These are phyloP conservation scores for Tinamus guttatus DNA, from an alignment of 2,113 vertebrate genomes.

Conservation along the genomic window DNA sequence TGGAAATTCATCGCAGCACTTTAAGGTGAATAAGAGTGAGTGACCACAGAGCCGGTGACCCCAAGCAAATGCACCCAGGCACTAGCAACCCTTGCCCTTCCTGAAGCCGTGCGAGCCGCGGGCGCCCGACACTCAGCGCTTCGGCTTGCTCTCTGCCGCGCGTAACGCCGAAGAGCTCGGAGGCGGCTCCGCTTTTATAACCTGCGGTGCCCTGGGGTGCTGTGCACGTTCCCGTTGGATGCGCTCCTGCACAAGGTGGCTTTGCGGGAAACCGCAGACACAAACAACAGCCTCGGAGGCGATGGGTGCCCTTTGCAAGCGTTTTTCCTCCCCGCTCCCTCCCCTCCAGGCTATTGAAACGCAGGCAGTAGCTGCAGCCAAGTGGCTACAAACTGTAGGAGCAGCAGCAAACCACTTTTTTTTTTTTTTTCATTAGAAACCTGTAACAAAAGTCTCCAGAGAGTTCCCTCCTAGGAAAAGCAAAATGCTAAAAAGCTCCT, in stretches of 20 bases:
- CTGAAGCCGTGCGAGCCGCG: too few relatives aligned
- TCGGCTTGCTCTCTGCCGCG: too few relatives aligned
- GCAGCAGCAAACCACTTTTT: not conserved
- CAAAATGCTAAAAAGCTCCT: not conserved
- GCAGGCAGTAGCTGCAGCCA: not conserved
- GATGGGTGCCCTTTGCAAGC: not conserved
- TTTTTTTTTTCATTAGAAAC: not conserved
- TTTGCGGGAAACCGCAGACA: not conserved
- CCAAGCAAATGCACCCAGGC: not conserved
- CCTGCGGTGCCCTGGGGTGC: not conserved
- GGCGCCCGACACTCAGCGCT: too few relatives aligned
- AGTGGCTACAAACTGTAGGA: not conserved
- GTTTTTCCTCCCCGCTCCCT: too few relatives aligned
- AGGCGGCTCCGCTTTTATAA: not conserved
- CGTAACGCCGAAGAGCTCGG: not conserved
- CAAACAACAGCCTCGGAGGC: not conserved
- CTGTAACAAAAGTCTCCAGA: constrained; percentile 14
- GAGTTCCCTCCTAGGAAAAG: not conserved
- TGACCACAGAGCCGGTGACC: not conserved
- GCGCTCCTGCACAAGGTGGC: not conserved
- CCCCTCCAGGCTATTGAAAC: not conserved
- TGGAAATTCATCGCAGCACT: not conserved
- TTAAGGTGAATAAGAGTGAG: not conserved
- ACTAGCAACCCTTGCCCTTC: too few relatives aligned
- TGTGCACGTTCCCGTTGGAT: not conserved